Evolutionary conservation across 2,888 invertebrate genomes (phyloP).

Genomic region (Seira musarum): DNA sequence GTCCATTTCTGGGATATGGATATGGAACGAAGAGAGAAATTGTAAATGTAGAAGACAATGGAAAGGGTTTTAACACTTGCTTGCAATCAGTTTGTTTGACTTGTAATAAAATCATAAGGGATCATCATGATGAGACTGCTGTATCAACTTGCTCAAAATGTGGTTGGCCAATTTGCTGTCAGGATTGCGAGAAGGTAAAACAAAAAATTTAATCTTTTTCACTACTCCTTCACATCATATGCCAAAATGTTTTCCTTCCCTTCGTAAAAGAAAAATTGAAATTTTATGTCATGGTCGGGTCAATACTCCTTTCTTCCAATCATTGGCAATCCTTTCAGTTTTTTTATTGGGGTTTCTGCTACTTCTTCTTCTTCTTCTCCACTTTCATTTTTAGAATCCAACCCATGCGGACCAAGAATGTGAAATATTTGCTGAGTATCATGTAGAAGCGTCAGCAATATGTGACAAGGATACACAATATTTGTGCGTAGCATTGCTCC

Average conservation of each 20-base stretch:
- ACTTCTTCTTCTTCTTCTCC: conserved; percentile 9
- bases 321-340: no score
- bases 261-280: conserved; percentile 21
- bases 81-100: conserved; percentile 50
- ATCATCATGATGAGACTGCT: background rate
- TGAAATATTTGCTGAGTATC: conserved; percentile 45
- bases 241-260: no score
- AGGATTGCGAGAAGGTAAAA: conserved; percentile 63
- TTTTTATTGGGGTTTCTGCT: no score
- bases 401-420: conserved; percentile 55
- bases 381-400: conserved; percentile 45
- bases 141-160: conserved; percentile 60
- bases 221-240: no score
- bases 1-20: conserved; percentile 47
- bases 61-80: no score
- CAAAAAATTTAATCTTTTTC: conserved; percentile 13
- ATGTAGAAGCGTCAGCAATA: conserved; percentile 36
- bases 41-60: no score
- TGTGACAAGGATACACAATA: conserved; percentile 50
- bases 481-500: conserved; percentile 37
- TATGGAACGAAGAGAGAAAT: no score
- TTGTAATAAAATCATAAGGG: conserved; percentile 36
- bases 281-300: conserved; percentile 40
- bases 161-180: conserved; percentile 65
- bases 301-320: background rate